Evolutionary conservation across 1,140 invertebrate species (phyloP), one percentile per base, ranked within the genome.

Genomic region (Calephelis nemesis): DNA sequence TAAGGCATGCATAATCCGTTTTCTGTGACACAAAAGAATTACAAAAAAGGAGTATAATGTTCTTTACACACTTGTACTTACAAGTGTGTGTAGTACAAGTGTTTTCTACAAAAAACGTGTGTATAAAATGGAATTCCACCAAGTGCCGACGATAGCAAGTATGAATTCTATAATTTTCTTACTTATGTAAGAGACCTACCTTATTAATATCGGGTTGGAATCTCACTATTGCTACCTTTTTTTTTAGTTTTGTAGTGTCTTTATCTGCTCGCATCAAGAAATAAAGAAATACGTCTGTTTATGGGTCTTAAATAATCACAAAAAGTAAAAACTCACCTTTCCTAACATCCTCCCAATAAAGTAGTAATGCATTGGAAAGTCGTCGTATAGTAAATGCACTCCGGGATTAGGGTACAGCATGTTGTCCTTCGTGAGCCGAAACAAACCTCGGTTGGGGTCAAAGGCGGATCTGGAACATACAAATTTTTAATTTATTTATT

Each of bases 371-470:
- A 96, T 95, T 0, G 94, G 94, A 85, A 95, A 98, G 82, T 99
- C 96, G 7, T 96, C 95, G 15, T 97, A 94, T 0, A 99, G 87
- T 15, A 97, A 87, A 70, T 96, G 94, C 9, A 98, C 97, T 50
- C 96, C 96, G 0, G 98, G 98, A 92, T 99, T 99, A 0, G 98
- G 98, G 91, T 99, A 99, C 9, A 99, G 85, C 87, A 97, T 95
- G 81, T 98, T 97, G 80, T 99, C 98, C 72, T 95, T 96, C 0
- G 98, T 99, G 12, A 98, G 93, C 64, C 96, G 88, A 86, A 99
- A 99, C 80, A 99, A 97, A 0, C 98, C 98, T 50, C 98, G 93
- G 85, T 99, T 99, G 0, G 98, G 98, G 93, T 99, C 98, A 87
- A 99, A 99, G 0, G 97, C 97, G 0, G 98, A 98, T 89, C 90